A percentile compares a stretch with the other conserved stretches of the same genome.
Evolutionary conservation across 2,888 invertebrate species (phyloP).

Genomic region (Drosophila mimica): DNA sequence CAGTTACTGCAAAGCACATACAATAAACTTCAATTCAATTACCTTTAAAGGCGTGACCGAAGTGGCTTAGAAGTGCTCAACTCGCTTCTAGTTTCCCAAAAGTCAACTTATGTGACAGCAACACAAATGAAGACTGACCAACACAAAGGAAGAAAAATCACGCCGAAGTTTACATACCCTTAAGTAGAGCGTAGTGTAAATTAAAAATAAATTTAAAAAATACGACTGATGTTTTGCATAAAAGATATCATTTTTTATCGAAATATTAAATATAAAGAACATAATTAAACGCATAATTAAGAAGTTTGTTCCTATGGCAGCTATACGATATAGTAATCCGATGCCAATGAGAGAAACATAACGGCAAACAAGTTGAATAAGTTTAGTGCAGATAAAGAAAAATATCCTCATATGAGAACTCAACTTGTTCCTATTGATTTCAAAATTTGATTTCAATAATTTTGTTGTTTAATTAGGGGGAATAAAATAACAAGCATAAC

Average conservation of each 20-base stretch:
- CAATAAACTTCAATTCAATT: constrained; percentile 42
- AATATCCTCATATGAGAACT: accelerated
- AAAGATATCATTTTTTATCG: not conserved
- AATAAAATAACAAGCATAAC: not conserved
- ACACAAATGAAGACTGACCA: constrained; percentile 11
- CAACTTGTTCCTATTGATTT: not conserved
- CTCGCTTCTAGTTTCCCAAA: constrained; percentile 8
- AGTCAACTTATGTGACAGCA: constrained; percentile 15
- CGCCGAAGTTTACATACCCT: not conserved
- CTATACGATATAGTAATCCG: not conserved
- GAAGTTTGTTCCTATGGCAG: not conserved
- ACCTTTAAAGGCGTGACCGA: constrained; percentile 24
- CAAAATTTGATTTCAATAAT: not conserved
- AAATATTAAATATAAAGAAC: no score
- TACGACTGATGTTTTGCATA: not conserved
- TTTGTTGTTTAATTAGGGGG: not conserved
- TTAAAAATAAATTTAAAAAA: not conserved
- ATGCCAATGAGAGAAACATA: not conserved
- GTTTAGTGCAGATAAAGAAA: not conserved
- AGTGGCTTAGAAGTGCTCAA: constrained; percentile 24
- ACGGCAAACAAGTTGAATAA: no score
- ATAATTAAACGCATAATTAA: no score
- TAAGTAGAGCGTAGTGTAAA: not conserved
- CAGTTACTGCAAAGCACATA: constrained; percentile 3
- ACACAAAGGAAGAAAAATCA: constrained; percentile 5